Evolutionary conservation across 1,140 invertebrate genomes (phyloP).

Genomic region (Drosophila elegans): DNA sequence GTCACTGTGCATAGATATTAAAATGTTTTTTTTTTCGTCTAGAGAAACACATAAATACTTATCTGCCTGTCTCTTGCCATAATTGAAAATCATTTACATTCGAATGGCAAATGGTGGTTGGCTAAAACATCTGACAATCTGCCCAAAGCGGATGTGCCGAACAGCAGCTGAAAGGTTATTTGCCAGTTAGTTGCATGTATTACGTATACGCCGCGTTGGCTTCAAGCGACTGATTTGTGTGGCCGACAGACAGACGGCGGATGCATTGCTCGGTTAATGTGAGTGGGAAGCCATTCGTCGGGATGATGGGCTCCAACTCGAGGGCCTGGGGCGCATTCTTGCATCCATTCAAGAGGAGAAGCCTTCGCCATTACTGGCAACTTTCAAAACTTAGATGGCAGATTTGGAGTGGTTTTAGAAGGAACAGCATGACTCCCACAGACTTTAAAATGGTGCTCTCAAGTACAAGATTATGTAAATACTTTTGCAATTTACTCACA

Average conservation of each 20-base stretch:
- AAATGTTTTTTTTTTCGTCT: conserved; percentile 55
- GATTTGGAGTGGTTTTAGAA: conserved; percentile 16
- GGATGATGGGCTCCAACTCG: conserved; percentile 39
- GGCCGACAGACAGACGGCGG: not conserved
- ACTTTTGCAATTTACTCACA: not conserved
- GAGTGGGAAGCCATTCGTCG: conserved; percentile 63
- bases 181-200: conserved; percentile 48
- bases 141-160: conserved; percentile 65
- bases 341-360: conserved; percentile 22
- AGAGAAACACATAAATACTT: conserved; percentile 49
- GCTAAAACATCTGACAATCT: conserved; percentile 42
- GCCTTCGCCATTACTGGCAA: conserved; percentile 39
- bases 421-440: conserved; percentile 11
- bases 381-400: conserved; percentile 57
- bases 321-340: conserved; percentile 36
- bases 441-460: not conserved
- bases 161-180: conserved; percentile 42
- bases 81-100: conserved; percentile 76
- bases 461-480: conserved; percentile 1
- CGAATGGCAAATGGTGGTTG: conserved; percentile 77
- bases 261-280: conserved; percentile 48
- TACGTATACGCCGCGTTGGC: conserved; percentile 63
- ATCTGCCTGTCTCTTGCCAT: conserved; percentile 44
- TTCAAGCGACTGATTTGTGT: conserved; percentile 26
- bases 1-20: conserved; percentile 11